These are phyloP conservation scores for Stegana nigrithorax DNA, from an alignment of 2,888 invertebrate genomes.

Conservation along the genomic window DNA sequence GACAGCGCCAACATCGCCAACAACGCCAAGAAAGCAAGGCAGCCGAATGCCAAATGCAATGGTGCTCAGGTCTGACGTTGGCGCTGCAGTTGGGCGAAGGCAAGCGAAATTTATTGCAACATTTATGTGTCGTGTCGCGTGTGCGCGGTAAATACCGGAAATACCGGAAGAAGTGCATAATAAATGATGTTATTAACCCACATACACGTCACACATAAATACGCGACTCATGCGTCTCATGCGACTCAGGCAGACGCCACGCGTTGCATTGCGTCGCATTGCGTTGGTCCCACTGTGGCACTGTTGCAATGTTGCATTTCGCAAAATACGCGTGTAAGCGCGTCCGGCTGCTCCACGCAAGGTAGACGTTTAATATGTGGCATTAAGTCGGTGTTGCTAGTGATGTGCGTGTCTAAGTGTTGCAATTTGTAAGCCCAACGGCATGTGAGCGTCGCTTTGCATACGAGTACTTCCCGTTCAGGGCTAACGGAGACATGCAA, in stretches of 20 bases:
- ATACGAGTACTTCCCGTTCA: no score
- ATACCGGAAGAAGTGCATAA: conserved; percentile 60
- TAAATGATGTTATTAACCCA: conserved; percentile 61
- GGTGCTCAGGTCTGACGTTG: background rate
- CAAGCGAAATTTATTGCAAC: conserved; percentile 56
- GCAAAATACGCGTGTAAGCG: no score
- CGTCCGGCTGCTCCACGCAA: no score
- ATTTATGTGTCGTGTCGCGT: conserved; percentile 62
- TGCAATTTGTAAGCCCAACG: no score
- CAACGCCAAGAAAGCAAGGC: background rate
- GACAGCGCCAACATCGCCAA: background rate
- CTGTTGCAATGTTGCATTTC: background rate
- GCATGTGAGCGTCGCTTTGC: no score
- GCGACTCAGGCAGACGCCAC: background rate
- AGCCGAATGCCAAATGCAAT: background rate
- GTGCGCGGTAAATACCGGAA: conserved; percentile 61
- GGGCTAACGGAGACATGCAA: no score
- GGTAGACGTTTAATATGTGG: no score
- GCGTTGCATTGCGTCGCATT: background rate
- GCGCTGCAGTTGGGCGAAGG: conserved; percentile 37
- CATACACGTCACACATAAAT: conserved; percentile 39
- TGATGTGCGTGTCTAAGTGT: no score
- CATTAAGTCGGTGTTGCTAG: no score
- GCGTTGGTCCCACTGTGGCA: background rate
- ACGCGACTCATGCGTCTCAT: background rate